phyloP scores from a whole-genome alignment of 2,888 invertebrate species.

The Steinernema carpocapsae region DNA sequence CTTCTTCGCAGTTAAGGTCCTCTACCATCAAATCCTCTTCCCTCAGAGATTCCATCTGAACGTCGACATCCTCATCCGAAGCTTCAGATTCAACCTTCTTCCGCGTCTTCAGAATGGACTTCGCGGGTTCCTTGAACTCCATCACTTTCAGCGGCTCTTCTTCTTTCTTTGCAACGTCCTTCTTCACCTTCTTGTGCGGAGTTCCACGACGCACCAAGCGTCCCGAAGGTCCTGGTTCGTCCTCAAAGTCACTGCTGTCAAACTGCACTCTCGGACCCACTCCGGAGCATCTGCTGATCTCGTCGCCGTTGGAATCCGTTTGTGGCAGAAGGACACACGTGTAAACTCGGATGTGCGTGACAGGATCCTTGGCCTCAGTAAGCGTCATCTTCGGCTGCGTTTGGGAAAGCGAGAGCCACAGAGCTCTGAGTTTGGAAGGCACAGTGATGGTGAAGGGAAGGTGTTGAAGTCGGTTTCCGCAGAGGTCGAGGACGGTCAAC shows the following conservation, averaged over 20 bases:
- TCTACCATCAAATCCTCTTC: not conserved
- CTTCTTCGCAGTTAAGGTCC: not conserved
- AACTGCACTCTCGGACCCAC: slow-evolving; percentile 11
- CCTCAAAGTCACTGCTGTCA: slow-evolving; percentile 1
- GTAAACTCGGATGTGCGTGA: slow-evolving; percentile 82
- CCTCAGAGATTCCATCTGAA: not conserved
- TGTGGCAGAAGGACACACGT: slow-evolving; percentile 96
- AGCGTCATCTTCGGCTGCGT: slow-evolving; percentile 92
- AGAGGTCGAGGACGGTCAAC: slow-evolving; percentile 90
- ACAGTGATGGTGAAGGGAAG: slow-evolving; percentile 91
- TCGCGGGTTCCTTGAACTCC: slow-evolving; percentile 25
- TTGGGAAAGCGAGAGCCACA: slow-evolving; percentile 81
- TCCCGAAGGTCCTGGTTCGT: not conserved
- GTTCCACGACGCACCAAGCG: slow-evolving; percentile 23
- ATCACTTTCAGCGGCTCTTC: not conserved
- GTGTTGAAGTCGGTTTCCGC: slow-evolving; percentile 86
- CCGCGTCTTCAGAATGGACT: slow-evolving; percentile 25
- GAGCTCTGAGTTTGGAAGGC: slow-evolving; percentile 82
- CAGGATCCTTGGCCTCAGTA: slow-evolving; percentile 90
- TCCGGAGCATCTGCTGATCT: slow-evolving; percentile 16
- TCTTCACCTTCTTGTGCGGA: slow-evolving; percentile 9
- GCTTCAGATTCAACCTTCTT: not conserved
- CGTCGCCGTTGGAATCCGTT: slow-evolving; percentile 70
- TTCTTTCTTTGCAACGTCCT: not conserved
- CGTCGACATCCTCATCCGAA: slow-evolving; percentile 9